These are phyloP conservation scores for Ypsolopha scabrella DNA, from an alignment of 2,888 invertebrate species.

Conservation along the genomic window DNA sequence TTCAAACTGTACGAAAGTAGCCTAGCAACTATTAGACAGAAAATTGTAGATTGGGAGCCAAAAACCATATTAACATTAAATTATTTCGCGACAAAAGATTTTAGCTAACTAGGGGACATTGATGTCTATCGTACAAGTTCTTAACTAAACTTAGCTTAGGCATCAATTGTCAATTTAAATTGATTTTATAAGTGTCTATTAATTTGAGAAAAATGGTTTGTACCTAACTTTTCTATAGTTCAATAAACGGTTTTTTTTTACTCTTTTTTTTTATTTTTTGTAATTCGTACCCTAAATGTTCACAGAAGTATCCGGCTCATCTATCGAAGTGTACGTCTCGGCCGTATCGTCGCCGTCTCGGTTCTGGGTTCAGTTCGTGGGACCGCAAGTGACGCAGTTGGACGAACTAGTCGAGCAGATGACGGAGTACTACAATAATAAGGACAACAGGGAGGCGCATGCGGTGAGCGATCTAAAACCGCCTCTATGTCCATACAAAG, in stretches of 20 bases:
- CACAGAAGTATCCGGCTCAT: conserved; percentile 60
- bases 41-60: too few relatives aligned
- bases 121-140: too few relatives aligned
- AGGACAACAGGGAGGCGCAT: conserved; percentile 74
- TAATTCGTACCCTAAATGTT: neutral
- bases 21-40: too few relatives aligned
- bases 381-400: conserved; percentile 79
- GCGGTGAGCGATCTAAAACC: conserved; percentile 25
- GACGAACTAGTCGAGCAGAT: conserved; percentile 85
- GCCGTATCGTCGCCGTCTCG: conserved; percentile 82
- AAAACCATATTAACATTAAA: too few relatives aligned
- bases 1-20: too few relatives aligned
- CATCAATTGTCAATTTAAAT: too few relatives aligned
- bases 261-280: neutral
- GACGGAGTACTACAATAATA: conserved; percentile 82
- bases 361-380: conserved; percentile 91
- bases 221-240: neutral
- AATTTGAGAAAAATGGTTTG: too few relatives aligned
- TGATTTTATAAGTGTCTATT: too few relatives aligned
- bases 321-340: conserved; percentile 88
- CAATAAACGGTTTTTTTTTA: neutral
- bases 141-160: too few relatives aligned
- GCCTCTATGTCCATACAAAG: too few relatives aligned
- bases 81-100: too few relatives aligned
- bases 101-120: too few relatives aligned